A percentile compares a stretch with the other conserved stretches of the same genome.
These are phyloP conservation scores for Hemibagrus guttatus DNA, from an alignment of 2,797 vertebrate species.

Conservation along the genomic window DNA sequence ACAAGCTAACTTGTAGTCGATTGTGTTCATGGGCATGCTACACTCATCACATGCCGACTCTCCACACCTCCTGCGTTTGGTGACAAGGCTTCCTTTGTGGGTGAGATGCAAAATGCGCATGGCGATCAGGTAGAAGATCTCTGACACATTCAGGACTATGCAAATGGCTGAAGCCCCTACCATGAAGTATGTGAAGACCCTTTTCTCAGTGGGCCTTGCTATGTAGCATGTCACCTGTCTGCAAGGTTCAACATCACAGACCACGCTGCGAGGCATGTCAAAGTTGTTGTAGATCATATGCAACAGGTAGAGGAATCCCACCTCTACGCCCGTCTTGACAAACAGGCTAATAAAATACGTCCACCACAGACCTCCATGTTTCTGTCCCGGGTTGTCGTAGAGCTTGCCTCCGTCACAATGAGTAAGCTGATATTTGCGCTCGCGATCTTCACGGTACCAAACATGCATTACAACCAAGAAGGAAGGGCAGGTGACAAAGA, in stretches of 20 bases:
- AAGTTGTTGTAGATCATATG: conserved; percentile 87
- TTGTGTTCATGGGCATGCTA: conserved; percentile 5
- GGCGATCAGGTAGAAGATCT: conserved; percentile 88
- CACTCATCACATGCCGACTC: conserved; percentile 39
- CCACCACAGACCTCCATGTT: conserved; percentile 91
- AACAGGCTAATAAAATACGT: conserved; percentile 88
- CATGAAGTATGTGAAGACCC: conserved; percentile 93
- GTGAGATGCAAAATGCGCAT: conserved; percentile 67
- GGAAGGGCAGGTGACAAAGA: conserved; percentile 91
- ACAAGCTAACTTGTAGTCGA: conserved; percentile 36
- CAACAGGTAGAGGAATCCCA: conserved; percentile 86
- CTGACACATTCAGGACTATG: conserved; percentile 85
- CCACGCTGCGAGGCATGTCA: conserved; percentile 81
- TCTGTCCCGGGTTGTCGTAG: conserved; percentile 84
- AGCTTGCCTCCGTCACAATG: conserved; percentile 78
- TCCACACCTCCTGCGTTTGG: conserved; percentile 36
- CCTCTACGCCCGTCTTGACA: conserved; percentile 83
- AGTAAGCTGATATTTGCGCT: conserved; percentile 79
- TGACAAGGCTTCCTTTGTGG: conserved; percentile 48
- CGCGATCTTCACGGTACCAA: conserved; percentile 84
- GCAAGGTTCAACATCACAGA: conserved; percentile 81
- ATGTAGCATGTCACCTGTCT: conserved; percentile 92
- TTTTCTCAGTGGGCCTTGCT: conserved; percentile 89
- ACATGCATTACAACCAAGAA: conserved; percentile 90
- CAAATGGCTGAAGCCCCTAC: conserved; percentile 86